Conservation (phyloP, 2,113 vertebrate genomes). For the Hippocampus abdominalis region DNA sequence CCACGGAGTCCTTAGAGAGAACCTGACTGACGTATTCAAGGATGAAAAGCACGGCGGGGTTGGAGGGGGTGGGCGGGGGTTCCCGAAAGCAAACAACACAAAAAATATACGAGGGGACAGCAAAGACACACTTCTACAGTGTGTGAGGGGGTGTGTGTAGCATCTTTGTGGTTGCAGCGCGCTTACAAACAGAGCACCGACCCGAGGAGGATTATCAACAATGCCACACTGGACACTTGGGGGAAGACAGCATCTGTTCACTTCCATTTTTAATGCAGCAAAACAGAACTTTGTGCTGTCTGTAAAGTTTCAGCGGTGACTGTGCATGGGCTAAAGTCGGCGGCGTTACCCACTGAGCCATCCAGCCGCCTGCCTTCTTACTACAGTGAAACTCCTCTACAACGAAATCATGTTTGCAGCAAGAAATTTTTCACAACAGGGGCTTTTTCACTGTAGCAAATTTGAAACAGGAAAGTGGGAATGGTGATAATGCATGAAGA, state of each 20-base stretch:
- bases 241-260: conserved; percentile 56
- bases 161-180: background rate
- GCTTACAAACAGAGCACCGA: background rate
- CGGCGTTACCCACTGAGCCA: too few relatives aligned
- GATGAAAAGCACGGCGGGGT: conserved; percentile 54
- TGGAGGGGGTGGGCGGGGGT: conserved; percentile 9
- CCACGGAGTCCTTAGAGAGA: conserved; percentile 58
- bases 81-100: conserved; percentile 60
- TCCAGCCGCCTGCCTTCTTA: too few relatives aligned
- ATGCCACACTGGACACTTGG: conserved; percentile 51
- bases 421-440: too few relatives aligned
- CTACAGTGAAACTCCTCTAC: too few relatives aligned
- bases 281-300: conserved; percentile 45
- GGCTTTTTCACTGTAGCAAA: too few relatives aligned
- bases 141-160: background rate
- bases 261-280: conserved; percentile 50
- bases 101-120: conserved; percentile 45
- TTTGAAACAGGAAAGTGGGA: too few relatives aligned
- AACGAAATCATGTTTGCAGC: too few relatives aligned
- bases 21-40: conserved; percentile 64
- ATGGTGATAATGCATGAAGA: too few relatives aligned
- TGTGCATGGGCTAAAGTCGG: background rate
- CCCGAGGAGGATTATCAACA: conserved; percentile 52
- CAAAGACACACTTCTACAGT: conserved; percentile 19
- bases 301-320: conserved; percentile 21